Base-by-base conservation (phyloP, 2,797 vertebrate species). In the Anomalospiza imberbis region DNA sequence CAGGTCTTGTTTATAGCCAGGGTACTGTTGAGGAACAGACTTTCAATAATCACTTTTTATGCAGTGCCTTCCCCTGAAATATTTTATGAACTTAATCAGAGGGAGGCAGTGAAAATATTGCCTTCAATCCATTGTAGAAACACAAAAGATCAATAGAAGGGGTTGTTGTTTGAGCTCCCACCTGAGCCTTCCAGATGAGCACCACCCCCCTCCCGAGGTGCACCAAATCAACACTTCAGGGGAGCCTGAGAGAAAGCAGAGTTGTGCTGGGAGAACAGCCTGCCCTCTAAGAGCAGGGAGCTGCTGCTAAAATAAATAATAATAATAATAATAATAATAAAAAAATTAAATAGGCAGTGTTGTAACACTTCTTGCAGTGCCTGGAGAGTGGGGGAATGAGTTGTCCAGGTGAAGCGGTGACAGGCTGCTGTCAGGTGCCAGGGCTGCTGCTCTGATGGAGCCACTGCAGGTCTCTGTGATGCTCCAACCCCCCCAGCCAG, bases 1-100 rank as follows among this genome's bases (percentile, higher is more conserved):
- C 77, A 90, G 51, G 11, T 40, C 86, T 60, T 81, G 57, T 48
- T 90, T 82, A 42, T 22, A 77, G 67, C 76, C 71, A 34, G 50
- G 70, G 7, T 50, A 21, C 45, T 71, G 86, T 5, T 67, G 73
- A 94, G 82, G 85, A 77, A n/a, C 48, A 85, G 51, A 21, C 31
- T 67, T 91, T 17, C 71, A 88, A 60, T 76, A 77, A 96, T 74
- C 60, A 40, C 80, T 74, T 80, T 74, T 76, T 21, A 77, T 66
- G 12, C 78, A 40, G 13, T 60, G 48, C 71, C 81, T 55, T 65
- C 51, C 67, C 70, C 34, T 79, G 55, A 93, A 88, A 63, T 79
- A 81, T 88, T 74, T 93, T 76, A 66, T 91, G 63, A 88, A 45
- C 73, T 75, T 91, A 88, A 93, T 92, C 87, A 89, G 58, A n/a